A percentile compares a stretch with the other conserved stretches of the same genome.
Evolutionary conservation across 2,888 invertebrate species (phyloP).

Genomic region (Cephalotes varians): DNA sequence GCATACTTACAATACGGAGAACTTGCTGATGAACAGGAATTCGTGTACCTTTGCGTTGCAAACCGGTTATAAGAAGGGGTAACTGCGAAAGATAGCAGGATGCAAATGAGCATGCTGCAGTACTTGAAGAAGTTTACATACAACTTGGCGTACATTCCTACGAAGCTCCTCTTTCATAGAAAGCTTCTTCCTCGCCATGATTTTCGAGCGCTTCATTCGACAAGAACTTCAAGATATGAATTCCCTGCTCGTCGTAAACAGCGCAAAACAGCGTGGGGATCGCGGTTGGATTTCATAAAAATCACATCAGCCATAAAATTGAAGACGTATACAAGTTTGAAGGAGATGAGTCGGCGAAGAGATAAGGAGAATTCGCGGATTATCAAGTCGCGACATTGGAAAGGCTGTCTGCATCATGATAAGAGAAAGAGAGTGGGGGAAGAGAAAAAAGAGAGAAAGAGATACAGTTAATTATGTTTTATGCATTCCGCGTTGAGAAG

Average conservation of each 20-base stretch:
- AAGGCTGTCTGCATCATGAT: conserved; percentile 7
- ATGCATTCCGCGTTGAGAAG: conserved; percentile 37
- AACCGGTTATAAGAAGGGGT: not conserved
- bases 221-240: conserved; percentile 23
- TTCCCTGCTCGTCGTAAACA: conserved; percentile 27
- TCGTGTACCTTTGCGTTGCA: not conserved
- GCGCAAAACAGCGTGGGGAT: conserved; percentile 18
- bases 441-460: not conserved
- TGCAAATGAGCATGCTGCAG: conserved; percentile 33
- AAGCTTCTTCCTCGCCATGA: conserved; percentile 2
- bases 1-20: conserved; percentile 20
- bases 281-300: conserved; percentile 38
- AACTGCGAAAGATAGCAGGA: conserved; percentile 35
- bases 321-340: conserved; percentile 28
- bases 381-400: conserved; percentile 40
- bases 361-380: conserved; percentile 28
- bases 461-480: conserved; percentile 43
- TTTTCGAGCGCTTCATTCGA: conserved; percentile 13
- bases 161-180: not conserved
- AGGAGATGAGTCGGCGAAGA: not conserved
- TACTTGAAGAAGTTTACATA: conserved; percentile 16
- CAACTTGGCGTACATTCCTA: conserved; percentile 19
- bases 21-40: conserved; percentile 3
- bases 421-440: not conserved
- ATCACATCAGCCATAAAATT: conserved; percentile 23